Percentiles rank a stretch among this genome's conserved stretches.
phyloP scores from a whole-genome alignment of 2,113 vertebrate genomes.

The Ailurus styani region DNA sequence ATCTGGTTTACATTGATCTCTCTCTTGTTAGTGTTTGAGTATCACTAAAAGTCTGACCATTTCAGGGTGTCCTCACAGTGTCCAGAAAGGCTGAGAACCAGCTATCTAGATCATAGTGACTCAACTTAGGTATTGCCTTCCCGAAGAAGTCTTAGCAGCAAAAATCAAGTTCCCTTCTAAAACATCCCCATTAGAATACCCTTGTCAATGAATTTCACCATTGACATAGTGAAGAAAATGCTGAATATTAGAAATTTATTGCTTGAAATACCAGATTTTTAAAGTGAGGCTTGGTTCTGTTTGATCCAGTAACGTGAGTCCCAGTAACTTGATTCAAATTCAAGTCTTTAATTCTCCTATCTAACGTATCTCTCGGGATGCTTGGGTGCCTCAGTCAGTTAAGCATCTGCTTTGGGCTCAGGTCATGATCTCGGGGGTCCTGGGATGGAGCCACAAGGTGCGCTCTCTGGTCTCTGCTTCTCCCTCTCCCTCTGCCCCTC shows the following conservation, averaged over 20 bases:
- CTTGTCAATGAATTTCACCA: neutral
- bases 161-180: neutral
- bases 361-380: neutral
- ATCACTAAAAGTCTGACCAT: neutral
- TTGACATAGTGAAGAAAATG: neutral
- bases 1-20: neutral
- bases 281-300: neutral
- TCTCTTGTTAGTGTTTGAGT: neutral
- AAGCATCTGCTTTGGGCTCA: neutral
- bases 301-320: neutral
- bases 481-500: neutral
- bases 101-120: neutral
- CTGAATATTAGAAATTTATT: neutral
- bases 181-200: neutral
- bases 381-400: neutral
- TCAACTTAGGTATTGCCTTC: neutral
- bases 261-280: neutral
- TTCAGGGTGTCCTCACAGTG: neutral
- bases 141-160: neutral
- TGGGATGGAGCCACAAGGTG: neutral
- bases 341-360: neutral
- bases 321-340: neutral
- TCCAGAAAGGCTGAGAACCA: neutral
- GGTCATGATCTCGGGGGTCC: neutral
- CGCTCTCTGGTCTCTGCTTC: neutral